Evolutionary conservation across 2,797 vertebrate species (phyloP).

Genomic region (Tenualosa ilisha): DNA sequence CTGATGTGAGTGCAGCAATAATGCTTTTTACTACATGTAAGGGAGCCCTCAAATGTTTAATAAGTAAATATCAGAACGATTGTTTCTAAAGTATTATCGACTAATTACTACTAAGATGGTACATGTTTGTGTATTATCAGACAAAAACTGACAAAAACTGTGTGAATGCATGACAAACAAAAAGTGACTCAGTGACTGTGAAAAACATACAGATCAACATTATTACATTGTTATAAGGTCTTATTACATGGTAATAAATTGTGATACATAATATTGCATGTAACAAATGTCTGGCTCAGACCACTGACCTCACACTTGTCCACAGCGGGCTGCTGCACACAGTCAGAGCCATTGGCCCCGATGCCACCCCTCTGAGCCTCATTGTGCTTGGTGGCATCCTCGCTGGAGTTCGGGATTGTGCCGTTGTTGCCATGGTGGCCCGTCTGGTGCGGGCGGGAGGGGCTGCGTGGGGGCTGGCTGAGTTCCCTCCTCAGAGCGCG

Average conservation of each 20-base stretch:
- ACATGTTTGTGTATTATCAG: neutral
- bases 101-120: neutral
- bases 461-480: conserved; percentile 77
- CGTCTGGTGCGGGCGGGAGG: conserved; percentile 49
- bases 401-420: conserved; percentile 85
- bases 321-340: conserved; percentile 88
- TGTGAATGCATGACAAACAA: neutral
- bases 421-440: conserved; percentile 82
- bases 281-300: neutral
- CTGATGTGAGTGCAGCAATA: neutral
- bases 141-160: no score
- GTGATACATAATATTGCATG: neutral
- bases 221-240: neutral
- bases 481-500: conserved; percentile 85
- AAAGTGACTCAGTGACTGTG: neutral
- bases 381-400: conserved; percentile 90
- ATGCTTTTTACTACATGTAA: neutral
- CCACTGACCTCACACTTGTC: conserved; percentile 94
- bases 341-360: conserved; percentile 88
- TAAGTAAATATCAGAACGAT: neutral
- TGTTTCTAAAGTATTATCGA: neutral
- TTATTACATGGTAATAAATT: neutral
- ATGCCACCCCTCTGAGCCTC: conserved; percentile 83
- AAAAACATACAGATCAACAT: neutral
- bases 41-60: neutral